phyloP scores from a whole-genome alignment of 2,888 invertebrate genomes.

The Dryobotodes eremita region DNA sequence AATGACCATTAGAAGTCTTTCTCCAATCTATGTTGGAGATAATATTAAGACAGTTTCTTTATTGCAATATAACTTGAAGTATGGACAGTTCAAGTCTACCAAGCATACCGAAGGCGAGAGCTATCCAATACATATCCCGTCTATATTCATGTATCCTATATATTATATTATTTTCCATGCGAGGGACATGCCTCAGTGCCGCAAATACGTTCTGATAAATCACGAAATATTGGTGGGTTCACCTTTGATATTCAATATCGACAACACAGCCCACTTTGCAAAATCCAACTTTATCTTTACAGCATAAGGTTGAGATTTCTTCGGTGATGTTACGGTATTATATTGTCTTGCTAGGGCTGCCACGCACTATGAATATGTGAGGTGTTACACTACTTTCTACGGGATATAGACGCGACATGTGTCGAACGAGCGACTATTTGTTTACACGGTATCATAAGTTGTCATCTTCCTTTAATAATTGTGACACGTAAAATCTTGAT shows the following conservation, averaged over 20 bases:
- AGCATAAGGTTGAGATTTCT: slow-evolving; percentile 18
- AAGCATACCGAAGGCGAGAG: slow-evolving; percentile 18
- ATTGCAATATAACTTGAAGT: slow-evolving; percentile 1
- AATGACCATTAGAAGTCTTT: background rate
- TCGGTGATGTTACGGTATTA: slow-evolving; percentile 1
- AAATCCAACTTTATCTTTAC: slow-evolving; percentile 13
- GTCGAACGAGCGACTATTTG: slow-evolving; percentile 54
- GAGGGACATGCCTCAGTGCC: slow-evolving; percentile 59
- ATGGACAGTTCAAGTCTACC: background rate
- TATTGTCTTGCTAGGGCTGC: slow-evolving; percentile 52
- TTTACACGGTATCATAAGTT: slow-evolving; percentile 45
- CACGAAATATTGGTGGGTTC: slow-evolving; percentile 63
- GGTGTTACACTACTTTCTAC: slow-evolving; percentile 52
- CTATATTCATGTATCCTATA: slow-evolving; percentile 54
- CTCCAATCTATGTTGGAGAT: background rate
- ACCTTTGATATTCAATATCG: slow-evolving; percentile 66
- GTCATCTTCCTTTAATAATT: slow-evolving; percentile 46
- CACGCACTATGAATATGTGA: slow-evolving; percentile 63
- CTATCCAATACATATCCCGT: slow-evolving; percentile 46
- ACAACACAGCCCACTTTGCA: background rate
- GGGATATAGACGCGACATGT: slow-evolving; percentile 55
- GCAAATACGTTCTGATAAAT: slow-evolving; percentile 68
- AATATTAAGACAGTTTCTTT: background rate
- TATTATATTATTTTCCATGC: slow-evolving; percentile 64
- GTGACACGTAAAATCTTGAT: background rate